Evolutionary conservation across 2,797 vertebrate genomes (phyloP), one percentile per base, ranked within the genome.

Genomic region (Leptatherina wallacei): DNA sequence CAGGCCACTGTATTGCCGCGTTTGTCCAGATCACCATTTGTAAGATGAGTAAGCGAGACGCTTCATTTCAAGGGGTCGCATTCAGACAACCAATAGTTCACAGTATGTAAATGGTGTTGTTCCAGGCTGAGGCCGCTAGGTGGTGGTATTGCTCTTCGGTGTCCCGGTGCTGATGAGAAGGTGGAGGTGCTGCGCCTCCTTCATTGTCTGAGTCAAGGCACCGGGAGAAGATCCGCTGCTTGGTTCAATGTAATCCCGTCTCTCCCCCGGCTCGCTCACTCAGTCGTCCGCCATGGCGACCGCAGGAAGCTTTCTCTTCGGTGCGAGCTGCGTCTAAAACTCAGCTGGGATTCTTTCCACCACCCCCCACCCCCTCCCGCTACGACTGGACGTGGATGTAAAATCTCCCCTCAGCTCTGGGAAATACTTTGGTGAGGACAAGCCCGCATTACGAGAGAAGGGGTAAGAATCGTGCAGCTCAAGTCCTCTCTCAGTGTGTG

Each of bases 241-340:
- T 65, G 68, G 40, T 74, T 88, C 88, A 29, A 11, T 86, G 80
- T 93, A 93, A 94, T 94, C 92, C 91, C 74, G 83, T 91, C 86
- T 89, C 87, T 87, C 80, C 77, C 42, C 60, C 65, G 65, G 77
- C 83, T 74, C 89, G 52, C 71, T 73, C 82, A 52, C 82, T 83
- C 88, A 91, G 91, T 92, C 89, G 90, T 93, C 93, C 91, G 92
- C 92, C 92, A 95, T 95, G 95, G 93, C 93, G 94, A 94, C 93
- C 89, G 86, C 84, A 84, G 70, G 74, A 87, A 88, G 85, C 81
- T 84, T 84, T 74, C 56, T 75, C 83, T 61, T 61, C 81, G 83
- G 62, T 11, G 6, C 71, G 38, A 70, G 56, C 88, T 27, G 70
- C 78, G 16, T 86, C 70, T 95, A 65, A 91, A 73, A 80, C 78